A percentile compares a stretch with the other conserved stretches of the same genome.
These are phyloP conservation scores for Vulpes ferrilata DNA, from an alignment of 2,113 vertebrate species.

Conservation along the genomic window DNA sequence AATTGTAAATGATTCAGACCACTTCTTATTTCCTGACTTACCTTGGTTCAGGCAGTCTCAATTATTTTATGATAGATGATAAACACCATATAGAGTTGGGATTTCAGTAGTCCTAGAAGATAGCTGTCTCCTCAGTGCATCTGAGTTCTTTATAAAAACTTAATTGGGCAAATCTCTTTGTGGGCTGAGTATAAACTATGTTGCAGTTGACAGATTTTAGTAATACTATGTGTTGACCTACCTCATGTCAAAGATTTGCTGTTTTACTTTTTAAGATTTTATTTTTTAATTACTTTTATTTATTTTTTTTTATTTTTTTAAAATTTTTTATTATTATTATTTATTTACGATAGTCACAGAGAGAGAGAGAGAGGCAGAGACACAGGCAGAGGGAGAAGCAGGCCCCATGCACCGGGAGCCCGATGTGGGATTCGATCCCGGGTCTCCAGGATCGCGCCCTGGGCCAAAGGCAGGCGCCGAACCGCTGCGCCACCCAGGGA, in stretches of 20 bases:
- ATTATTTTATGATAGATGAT: background rate
- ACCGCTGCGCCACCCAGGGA: too few species aligned
- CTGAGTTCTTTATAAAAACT: conserved; percentile 1
- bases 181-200: background rate
- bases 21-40: conserved; percentile 47
- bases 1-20: conserved; percentile 22
- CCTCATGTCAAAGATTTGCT: background rate
- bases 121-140: background rate
- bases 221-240: background rate
- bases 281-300: background rate
- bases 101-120: background rate
- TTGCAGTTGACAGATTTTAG: conserved; percentile 22
- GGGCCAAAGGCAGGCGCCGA: too few species aligned
- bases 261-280: background rate
- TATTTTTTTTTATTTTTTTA: too few species aligned
- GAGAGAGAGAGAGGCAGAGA: too few species aligned
- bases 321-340: too few species aligned
- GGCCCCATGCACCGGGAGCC: too few species aligned
- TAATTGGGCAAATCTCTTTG: background rate
- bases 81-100: background rate
- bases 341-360: too few species aligned
- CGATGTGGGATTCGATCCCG: too few species aligned
- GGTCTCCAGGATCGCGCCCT: too few species aligned
- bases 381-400: too few species aligned
- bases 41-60: background rate